Conservation (phyloP, 2,797 vertebrate genomes). For the Typhlichthys eigenmanni region DNA sequence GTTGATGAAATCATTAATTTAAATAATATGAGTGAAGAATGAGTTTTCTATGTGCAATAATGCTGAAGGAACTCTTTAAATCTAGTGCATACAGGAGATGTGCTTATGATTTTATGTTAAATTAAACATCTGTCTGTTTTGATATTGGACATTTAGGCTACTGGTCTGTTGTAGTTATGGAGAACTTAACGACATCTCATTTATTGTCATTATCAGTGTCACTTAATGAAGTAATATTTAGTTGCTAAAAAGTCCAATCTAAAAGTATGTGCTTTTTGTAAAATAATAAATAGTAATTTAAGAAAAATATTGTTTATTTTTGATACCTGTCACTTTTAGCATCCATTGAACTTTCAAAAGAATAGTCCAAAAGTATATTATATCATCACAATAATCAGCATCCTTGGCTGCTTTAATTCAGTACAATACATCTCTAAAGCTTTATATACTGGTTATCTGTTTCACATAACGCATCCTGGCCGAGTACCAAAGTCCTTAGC, state of each 20-base stretch:
- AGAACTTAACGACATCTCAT: neutral
- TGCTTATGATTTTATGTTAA: too few species aligned
- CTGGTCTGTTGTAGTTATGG: too few species aligned
- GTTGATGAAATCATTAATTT: too few species aligned
- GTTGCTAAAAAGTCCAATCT: slow-evolving; percentile 5
- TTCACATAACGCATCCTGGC: slow-evolving; percentile 50
- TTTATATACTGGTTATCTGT: slow-evolving; percentile 42
- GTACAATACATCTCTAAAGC: slow-evolving; percentile 60
- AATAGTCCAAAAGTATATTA: slow-evolving; percentile 75
- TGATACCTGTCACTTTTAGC: slow-evolving; percentile 59
- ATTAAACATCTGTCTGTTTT: too few species aligned
- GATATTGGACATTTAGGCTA: too few species aligned
- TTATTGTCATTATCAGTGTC: neutral
- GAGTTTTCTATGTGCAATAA: too few species aligned
- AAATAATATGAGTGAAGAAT: too few species aligned
- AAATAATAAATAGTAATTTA: slow-evolving; percentile 67
- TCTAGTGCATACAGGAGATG: too few species aligned
- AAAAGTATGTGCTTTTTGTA: slow-evolving; percentile 28
- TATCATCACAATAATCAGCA: slow-evolving; percentile 61
- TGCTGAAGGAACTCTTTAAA: too few species aligned
- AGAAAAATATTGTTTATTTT: slow-evolving; percentile 81
- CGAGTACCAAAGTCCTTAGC: slow-evolving; percentile 62
- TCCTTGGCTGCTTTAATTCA: slow-evolving; percentile 61
- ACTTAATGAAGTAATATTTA: too few species aligned
- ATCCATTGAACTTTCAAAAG: slow-evolving; percentile 71